Evolutionary conservation across 2,888 invertebrate genomes (phyloP).

Genomic region (Portevinia maculata): DNA sequence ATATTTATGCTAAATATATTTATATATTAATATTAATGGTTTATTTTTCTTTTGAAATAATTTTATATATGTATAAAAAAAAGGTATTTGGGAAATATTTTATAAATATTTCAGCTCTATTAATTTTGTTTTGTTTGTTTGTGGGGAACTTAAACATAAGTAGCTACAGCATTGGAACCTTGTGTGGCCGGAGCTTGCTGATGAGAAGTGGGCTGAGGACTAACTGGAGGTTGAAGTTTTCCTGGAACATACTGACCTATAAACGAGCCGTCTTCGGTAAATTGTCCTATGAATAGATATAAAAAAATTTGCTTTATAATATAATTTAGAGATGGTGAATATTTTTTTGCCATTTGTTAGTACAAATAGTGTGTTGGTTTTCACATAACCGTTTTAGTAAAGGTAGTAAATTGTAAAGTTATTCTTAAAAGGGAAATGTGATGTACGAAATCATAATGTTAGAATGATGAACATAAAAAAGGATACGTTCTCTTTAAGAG

Average conservation of each 20-base stretch:
- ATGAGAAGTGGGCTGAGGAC: constrained; percentile 82
- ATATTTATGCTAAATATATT: constrained; percentile 63
- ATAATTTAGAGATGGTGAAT: not conserved
- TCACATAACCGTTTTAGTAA: constrained; percentile 12
- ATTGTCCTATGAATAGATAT: constrained; percentile 84
- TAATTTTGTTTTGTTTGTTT: constrained; percentile 35
- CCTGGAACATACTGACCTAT: constrained; percentile 98
- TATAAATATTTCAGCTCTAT: constrained; percentile 58
- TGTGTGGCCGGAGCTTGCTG: constrained; percentile 83
- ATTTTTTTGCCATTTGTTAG: not conserved
- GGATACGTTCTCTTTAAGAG: not conserved
- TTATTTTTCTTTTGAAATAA: constrained; percentile 56
- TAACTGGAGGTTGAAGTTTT: constrained; percentile 86
- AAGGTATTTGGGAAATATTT: constrained; percentile 49
- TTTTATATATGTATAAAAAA: constrained; percentile 36
- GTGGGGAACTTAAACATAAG: constrained; percentile 85
- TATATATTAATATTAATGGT: constrained; percentile 62
- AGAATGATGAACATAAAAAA: not conserved
- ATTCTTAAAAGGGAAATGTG: not conserved
- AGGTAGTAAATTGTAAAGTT: constrained; percentile 6
- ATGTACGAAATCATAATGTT: not conserved
- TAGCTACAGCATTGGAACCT: constrained; percentile 85
- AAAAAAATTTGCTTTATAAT: constrained; percentile 12
- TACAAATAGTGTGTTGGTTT: constrained; percentile 1
- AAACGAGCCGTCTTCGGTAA: constrained; percentile 98